These are phyloP conservation scores for Hemibagrus wyckioides DNA, from an alignment of 2,113 vertebrate genomes.

Conservation along the genomic window DNA sequence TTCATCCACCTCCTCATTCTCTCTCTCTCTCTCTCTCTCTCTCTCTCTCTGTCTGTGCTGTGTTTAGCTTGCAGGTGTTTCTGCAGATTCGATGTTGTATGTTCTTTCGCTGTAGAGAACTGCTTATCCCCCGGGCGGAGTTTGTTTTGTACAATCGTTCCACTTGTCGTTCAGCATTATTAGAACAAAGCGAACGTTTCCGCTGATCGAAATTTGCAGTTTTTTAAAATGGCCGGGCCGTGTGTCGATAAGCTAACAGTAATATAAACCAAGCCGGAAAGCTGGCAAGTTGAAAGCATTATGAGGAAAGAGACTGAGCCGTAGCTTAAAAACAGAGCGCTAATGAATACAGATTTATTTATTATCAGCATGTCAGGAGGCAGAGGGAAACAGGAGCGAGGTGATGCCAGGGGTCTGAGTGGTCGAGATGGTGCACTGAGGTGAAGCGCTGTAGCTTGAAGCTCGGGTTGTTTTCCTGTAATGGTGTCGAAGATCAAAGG, in stretches of 20 bases:
- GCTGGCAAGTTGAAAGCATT: neutral
- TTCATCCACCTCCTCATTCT: neutral
- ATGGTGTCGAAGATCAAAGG: neutral
- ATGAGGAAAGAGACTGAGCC: neutral
- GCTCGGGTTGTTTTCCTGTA: neutral
- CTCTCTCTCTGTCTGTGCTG: neutral
- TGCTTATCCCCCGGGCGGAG: constrained; percentile 7
- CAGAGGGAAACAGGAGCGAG: neutral
- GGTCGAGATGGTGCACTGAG: neutral
- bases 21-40: neutral
- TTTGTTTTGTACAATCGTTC: constrained; percentile 13
- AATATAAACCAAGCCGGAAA: neutral
- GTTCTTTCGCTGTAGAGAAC: neutral
- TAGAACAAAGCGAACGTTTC: constrained; percentile 15
- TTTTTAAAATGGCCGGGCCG: neutral
- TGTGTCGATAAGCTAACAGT: neutral
- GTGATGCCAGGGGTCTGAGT: no score
- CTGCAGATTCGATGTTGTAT: constrained; percentile 3
- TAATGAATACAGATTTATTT: neutral
- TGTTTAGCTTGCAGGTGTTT: constrained; percentile 28
- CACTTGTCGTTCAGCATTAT: neutral
- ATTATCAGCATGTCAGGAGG: neutral
- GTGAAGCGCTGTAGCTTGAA: neutral
- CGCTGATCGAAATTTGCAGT: neutral
- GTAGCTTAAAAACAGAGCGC: neutral